A percentile compares a stretch with the other conserved stretches of the same genome.
These are phyloP conservation scores for Neopelma chrysocephalum DNA, from an alignment of 2,797 vertebrate genomes.

Conservation along the genomic window DNA sequence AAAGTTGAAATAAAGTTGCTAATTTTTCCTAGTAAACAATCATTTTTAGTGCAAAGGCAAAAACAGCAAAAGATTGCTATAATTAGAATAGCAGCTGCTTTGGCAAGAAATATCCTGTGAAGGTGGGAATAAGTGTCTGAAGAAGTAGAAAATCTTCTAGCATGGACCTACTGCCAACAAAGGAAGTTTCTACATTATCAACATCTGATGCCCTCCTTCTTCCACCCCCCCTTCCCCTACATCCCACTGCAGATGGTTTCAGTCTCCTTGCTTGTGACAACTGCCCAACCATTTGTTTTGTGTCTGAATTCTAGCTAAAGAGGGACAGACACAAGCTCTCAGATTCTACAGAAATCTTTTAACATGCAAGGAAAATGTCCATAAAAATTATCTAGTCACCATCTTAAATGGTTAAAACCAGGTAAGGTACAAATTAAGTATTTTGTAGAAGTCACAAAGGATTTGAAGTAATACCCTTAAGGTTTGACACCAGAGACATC, in stretches of 20 bases:
- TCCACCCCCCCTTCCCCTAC: neutral
- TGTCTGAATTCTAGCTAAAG: neutral
- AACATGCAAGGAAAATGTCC: neutral
- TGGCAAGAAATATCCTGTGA: neutral
- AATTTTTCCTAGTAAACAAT: slow-evolving; percentile 3
- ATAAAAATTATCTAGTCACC: neutral
- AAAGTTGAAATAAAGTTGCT: neutral
- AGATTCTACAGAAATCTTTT: neutral
- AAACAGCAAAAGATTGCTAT: neutral
- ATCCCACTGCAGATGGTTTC: neutral
- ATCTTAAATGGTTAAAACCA: neutral
- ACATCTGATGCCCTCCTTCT: neutral
- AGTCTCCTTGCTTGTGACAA: neutral
- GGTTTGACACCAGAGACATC: neutral
- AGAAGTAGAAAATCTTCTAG: neutral
- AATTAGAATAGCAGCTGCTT: slow-evolving; percentile 14
- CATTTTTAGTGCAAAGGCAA: neutral
- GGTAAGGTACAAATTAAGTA: neutral
- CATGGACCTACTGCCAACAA: neutral
- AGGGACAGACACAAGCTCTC: neutral
- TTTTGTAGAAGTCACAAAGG: neutral
- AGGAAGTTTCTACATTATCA: neutral
- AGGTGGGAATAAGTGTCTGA: neutral
- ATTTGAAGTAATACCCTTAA: neutral
- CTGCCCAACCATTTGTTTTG: neutral